Evolutionary conservation across 37 sponge, comb jelly and placozoan species (phyloP), one percentile per base, ranked within the genome.

Genomic region (Amphimedon queenslandica): DNA sequence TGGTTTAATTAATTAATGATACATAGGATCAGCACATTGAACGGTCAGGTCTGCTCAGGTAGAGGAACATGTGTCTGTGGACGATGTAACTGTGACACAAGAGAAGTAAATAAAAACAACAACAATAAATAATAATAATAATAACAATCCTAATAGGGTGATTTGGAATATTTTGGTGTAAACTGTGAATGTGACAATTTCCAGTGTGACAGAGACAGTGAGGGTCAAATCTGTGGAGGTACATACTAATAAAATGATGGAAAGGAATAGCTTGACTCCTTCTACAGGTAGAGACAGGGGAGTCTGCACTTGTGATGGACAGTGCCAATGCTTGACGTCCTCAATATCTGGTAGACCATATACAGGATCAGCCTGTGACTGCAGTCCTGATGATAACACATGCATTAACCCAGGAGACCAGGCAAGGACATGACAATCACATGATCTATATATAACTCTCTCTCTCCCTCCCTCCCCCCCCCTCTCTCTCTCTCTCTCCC

Each of bases 31-130:
- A n/a, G n/a, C n/a, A n/a, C n/a, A n/a, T n/a, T n/a, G n/a, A n/a
- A n/a, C n/a, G n/a, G n/a, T n/a, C n/a, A n/a, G n/a, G n/a, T n/a
- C n/a, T n/a, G n/a, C n/a, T n/a, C n/a, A n/a, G n/a, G n/a, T n/a
- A n/a, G 86, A 69, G 90, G 90, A 0, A 38, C 57, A 0, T 90
- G 85, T 34, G 40, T 80, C 0, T 90, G 90, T 90, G 81, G 81
- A 23, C 55, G 36, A 55, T 90, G 85, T 30, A 31, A 31, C 0
- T 90, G 90, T 38, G 57, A 16, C 10, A 23, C 51, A 42, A 23
- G 67, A 32, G 8, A 21, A 25, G 78, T 77, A 35, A 47, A 41
- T 67, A 41, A 2, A 6, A 8, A 37, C 42, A 36, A 39, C 27
- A 25, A 25, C 27, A 60, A 47, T 47, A 13, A 18, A 67, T 38